These are phyloP conservation scores for Diploptera punctata DNA, from an alignment of 2,888 invertebrate genomes.

Conservation along the genomic window DNA sequence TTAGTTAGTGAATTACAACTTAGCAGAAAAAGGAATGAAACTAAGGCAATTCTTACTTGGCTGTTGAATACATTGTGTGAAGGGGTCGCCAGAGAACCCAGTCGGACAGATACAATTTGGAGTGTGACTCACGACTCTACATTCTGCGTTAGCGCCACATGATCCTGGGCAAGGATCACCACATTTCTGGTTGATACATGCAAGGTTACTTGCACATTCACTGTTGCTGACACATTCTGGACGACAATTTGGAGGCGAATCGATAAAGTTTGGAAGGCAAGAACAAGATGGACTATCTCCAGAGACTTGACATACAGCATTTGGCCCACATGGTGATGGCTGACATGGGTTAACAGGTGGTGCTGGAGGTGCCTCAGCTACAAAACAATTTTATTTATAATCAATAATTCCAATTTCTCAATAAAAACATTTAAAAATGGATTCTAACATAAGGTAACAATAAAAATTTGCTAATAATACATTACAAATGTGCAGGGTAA, in stretches of 20 bases:
- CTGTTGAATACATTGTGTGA: conserved; percentile 48
- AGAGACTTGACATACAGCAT: conserved; percentile 66
- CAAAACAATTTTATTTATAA: no score
- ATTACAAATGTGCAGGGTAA: no score
- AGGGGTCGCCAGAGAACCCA: conserved; percentile 54
- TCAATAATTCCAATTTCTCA: no score
- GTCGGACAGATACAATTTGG: conserved; percentile 54
- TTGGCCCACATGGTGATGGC: conserved; percentile 72
- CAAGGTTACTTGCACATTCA: conserved; percentile 55
- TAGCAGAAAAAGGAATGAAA: neutral
- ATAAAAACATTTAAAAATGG: no score
- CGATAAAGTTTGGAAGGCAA: conserved; percentile 57
- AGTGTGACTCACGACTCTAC: conserved; percentile 52
- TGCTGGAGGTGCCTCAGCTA: conserved; percentile 42
- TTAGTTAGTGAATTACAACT: no score
- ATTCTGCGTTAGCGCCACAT: conserved; percentile 52
- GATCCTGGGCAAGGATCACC: conserved; percentile 71
- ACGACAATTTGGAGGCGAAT: conserved; percentile 57
- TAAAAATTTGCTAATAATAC: no score
- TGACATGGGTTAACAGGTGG: conserved; percentile 65
- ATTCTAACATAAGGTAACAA: no score
- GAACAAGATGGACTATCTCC: conserved; percentile 61
- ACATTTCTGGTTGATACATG: conserved; percentile 54
- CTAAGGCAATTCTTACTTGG: conserved; percentile 45
- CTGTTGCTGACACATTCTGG: conserved; percentile 56